Evolutionary conservation across 2,113 vertebrate species (phyloP), one percentile per base, ranked within the genome.

Genomic region (Atherinomorus stipes): DNA sequence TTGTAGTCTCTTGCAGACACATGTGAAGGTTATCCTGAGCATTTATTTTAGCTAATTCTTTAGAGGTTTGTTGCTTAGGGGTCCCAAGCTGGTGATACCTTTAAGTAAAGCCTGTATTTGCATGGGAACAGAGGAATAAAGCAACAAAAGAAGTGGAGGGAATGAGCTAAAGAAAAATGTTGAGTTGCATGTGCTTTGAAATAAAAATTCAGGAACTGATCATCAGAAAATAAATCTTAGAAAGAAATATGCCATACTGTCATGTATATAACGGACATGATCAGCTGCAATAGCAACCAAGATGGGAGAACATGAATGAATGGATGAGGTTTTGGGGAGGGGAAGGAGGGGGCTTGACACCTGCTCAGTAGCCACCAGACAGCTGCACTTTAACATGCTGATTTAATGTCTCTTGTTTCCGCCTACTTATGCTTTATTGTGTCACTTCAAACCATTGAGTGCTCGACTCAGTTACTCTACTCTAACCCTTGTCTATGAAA

Each of bases 351-450:
- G 45, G 12, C 68, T 51, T 44, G 78, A 68, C 85, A 88, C 88
- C 88, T 91, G 89, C 90, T 88, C 83, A 28, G 63, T 67, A 63
- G 60, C 42, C 42, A 52, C 69, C 83, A 84, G 83, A 62, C 81
- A 80, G 85, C 82, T 81, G 82, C 81, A 62, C 80, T 84, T 83
- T 74, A 75, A 85, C 76, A 74, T 52, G 68, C 77, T 81, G 83
- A 84, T 85, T 89, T 76, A 60, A 85, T 81, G 61, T 63, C 80
- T 44, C 19, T 84, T 85, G 80, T 80, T 23, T 62, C n/a, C 11
- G 57, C 58, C 65, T 7, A 25, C 73, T 80, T 42, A 47, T 69
- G 51, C 3, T 23, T 69, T 3, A 21, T 11, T 37, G 54, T 34
- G 54, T 66, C 25, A 2, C 1, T 19, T 37, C 5, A 16, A 31